A percentile compares a stretch with the other conserved stretches of the same genome.
Conservation (phyloP, 1,140 invertebrate species). For the Myzus persicae region DNA sequence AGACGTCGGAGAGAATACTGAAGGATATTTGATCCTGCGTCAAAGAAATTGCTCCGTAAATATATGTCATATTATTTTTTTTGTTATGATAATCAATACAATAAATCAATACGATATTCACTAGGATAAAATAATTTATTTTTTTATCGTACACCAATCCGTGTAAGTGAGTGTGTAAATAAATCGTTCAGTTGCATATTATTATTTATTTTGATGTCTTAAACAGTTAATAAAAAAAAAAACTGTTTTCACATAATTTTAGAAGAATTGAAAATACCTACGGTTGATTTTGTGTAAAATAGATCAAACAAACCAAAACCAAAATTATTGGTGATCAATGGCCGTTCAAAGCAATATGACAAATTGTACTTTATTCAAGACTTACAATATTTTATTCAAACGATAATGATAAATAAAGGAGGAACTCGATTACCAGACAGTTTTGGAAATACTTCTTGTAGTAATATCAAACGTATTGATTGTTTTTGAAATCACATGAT, state of each 20-base stretch:
- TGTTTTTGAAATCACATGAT: neutral
- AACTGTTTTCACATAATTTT: no score
- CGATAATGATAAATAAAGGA: no score
- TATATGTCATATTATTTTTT: neutral
- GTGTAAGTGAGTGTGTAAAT: neutral
- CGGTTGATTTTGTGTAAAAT: neutral
- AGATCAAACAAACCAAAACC: neutral
- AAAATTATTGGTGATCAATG: neutral
- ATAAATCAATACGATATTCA: no score
- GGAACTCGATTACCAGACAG: neutral
- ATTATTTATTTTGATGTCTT: neutral
- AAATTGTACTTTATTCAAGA: neutral
- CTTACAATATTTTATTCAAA: neutral
- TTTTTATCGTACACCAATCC: neutral
- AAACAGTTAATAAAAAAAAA: no score
- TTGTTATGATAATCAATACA: neutral
- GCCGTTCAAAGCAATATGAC: neutral
- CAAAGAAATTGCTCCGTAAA: neutral
- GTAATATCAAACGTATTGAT: neutral
- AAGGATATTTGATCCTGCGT: slow-evolving; percentile 9
- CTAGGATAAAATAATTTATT: neutral
- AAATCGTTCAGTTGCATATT: neutral
- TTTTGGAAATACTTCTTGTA: neutral
- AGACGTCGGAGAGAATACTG: slow-evolving; percentile 4
- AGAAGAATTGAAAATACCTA: neutral